Base-by-base conservation (phyloP, 2,888 invertebrate species). In the Chromoteleia sp. region DNA sequence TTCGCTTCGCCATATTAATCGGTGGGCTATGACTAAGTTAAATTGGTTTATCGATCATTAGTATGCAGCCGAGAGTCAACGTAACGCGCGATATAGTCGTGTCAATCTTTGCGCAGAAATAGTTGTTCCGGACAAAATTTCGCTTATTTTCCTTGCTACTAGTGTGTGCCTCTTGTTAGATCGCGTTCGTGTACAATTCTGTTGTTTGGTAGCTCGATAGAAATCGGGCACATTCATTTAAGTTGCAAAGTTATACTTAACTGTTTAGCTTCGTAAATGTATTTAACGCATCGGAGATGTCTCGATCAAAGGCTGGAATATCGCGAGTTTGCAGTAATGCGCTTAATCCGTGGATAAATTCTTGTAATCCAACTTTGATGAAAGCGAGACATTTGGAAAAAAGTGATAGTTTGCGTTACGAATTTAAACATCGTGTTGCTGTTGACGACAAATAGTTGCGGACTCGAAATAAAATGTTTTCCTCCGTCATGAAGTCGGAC, bases 21-120 rank as follows among this genome's bases (percentile, higher is more conserved):
- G 58, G 19, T 19, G 48, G 65, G 45, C 39, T 73, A 76, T 77
- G 77, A 81, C 81, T 71, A 77, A 81, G 73, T 81, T 81, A 76
- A 77, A 81, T 81, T 81, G 73, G 81, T 81, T 81, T 76, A 81
- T 77, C 73, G 65, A 73, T 81, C 76, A 81, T 77, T 81, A 76
- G 67, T 59, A 70, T 77, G 50, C 75, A 50, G 17, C 15, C 17
- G 33, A 59, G 58, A 61, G 29, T 12, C 29, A 17, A 15, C 61
- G 74, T 41, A 45, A 56, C 15, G 33, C 14, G 41, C 52, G 63
- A 56, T 39, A 48, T 14, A 68, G 45, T 36, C 14, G 43, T 25
- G 6, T 17, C 15, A 54, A 39, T 67, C 56, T 39, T 19, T 39
- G 19, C 36, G 39, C 10, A 30, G 48, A 56, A 77, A 63, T 77